Evolutionary conservation across 2,113 vertebrate species (phyloP).

Genomic region (Eulemur macaco): DNA sequence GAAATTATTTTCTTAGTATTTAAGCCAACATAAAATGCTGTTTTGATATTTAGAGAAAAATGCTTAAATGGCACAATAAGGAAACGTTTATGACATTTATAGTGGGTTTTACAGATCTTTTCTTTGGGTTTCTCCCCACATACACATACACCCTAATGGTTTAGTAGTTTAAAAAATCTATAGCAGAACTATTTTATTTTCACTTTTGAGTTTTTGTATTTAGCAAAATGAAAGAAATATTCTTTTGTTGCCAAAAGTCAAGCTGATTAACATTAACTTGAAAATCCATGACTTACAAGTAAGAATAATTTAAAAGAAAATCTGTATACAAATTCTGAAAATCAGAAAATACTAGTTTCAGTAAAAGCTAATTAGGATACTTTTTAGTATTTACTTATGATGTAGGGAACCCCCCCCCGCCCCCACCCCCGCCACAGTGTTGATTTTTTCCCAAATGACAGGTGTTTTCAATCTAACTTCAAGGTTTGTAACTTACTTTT

Average conservation of each 20-base stretch:
- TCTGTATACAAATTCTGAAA: slow-evolving; percentile 32
- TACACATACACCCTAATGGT: rapidly evolving
- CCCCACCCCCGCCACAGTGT: background rate
- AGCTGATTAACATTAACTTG: slow-evolving; percentile 42
- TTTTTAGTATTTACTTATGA: slow-evolving; percentile 53
- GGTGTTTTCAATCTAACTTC: slow-evolving; percentile 77
- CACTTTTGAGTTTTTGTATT: background rate
- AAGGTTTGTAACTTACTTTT: slow-evolving; percentile 71
- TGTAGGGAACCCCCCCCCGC: background rate
- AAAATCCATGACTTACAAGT: slow-evolving; percentile 69
- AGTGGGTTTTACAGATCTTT: background rate
- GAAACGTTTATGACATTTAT: background rate
- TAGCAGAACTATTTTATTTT: background rate
- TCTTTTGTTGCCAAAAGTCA: slow-evolving; percentile 22
- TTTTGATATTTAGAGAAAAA: background rate
- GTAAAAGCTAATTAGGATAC: background rate
- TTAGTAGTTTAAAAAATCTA: background rate
- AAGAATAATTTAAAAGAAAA: slow-evolving; percentile 52
- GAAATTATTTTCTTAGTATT: background rate
- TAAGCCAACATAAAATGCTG: background rate
- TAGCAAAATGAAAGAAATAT: slow-evolving; percentile 6
- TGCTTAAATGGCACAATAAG: background rate
- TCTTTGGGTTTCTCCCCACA: background rate
- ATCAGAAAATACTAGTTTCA: slow-evolving; percentile 35
- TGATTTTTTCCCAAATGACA: background rate